These are phyloP conservation scores for Parauchenoglanis ngamensis DNA, from an alignment of 2,797 vertebrate species.

Conservation along the genomic window DNA sequence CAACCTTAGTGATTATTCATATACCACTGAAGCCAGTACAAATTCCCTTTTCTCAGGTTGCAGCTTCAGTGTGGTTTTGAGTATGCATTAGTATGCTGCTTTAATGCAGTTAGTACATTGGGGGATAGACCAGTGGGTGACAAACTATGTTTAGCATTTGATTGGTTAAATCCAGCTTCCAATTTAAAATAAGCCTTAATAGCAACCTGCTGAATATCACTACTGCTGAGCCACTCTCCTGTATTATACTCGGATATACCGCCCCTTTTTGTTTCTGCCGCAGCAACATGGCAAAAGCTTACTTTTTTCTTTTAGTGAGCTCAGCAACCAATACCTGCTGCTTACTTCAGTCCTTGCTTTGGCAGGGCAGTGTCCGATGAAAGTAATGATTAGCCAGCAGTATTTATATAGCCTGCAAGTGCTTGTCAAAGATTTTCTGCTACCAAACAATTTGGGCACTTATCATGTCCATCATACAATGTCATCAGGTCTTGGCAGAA, in stretches of 20 bases:
- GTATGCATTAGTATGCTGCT: not conserved
- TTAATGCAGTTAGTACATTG: not conserved
- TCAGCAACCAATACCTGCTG: not conserved
- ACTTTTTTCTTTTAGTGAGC: not conserved
- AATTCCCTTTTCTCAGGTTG: too few relatives aligned
- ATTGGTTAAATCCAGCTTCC: not conserved
- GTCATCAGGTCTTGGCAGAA: not conserved
- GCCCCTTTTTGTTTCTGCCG: not conserved
- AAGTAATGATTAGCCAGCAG: not conserved
- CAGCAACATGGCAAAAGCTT: not conserved
- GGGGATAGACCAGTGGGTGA: too few relatives aligned
- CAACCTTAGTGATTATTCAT: too few relatives aligned
- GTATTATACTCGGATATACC: not conserved
- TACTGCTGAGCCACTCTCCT: not conserved
- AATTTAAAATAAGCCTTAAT: not conserved
- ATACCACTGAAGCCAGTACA: too few relatives aligned
- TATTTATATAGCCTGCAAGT: not conserved
- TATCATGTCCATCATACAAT: not conserved
- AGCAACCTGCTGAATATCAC: not conserved
- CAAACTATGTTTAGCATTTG: not conserved
- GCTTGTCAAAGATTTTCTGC: not conserved
- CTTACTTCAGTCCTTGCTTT: not conserved
- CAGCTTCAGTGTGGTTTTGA: not conserved
- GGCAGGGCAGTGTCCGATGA: not conserved
- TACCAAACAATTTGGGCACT: not conserved